Base-by-base conservation (phyloP, 2,797 vertebrate species). In the Acanthurus leucopareius region DNA sequence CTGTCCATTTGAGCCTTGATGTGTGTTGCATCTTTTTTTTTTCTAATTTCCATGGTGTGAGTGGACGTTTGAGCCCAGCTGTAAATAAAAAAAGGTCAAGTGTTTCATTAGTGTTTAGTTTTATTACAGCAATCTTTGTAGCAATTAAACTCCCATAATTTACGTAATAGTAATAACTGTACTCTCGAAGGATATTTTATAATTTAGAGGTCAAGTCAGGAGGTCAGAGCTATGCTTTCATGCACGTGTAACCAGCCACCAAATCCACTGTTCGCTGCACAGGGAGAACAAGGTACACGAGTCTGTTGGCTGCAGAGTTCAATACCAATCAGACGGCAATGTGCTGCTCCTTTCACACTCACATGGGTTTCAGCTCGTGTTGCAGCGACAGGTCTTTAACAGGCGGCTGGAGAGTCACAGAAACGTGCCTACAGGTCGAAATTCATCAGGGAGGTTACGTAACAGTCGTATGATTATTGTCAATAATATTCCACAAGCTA, bases 241-340 rank as follows among this genome's bases (percentile, higher is more conserved):
- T 77, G 58, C 70, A 69, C 69, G n/a, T 58, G 62, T 20, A 52
- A 63, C 56, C 38, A 56, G 45, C 54, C 59, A 45, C n/a, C 68
- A 8, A 19, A 54, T 57, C 20, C 42, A 67, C 28, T 53, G 51
- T 28, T 13, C 35, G 35, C 22, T 75, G 25, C 62, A 0, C 14
- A 22, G 58, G 14, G 51, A 71, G 0, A 35, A 45, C 35, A 52
- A 75, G 56, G 45, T 56, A 53, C 64, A 79, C 19, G 0, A 49
- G 78, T 32, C 40, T 61, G 71, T 40, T 69, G 32, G 81, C 38
- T 52, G 68, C 65, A 40, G 40, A 79, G 57, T 49, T 93, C 79
- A 52, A 91, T 90, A 51, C 20, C 77, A 83, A 54, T 87, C 74
- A 69, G 59, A 73, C 65, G 68, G 53, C 32, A 53, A 52, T 8